phyloP scores from a whole-genome alignment of 2,888 invertebrate genomes.

The Nesidiocoris tenuis region DNA sequence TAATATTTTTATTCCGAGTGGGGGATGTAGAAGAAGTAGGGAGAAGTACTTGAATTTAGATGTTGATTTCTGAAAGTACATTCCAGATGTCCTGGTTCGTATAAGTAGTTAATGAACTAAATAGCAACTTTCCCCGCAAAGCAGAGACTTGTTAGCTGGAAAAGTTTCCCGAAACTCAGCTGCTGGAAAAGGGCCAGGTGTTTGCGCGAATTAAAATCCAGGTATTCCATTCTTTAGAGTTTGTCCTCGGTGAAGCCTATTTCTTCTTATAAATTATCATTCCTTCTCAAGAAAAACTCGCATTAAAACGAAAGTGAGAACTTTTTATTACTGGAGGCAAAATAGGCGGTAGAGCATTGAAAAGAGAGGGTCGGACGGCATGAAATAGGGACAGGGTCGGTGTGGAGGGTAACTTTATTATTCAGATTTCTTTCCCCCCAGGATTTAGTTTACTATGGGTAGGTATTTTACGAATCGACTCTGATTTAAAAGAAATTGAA shows the following conservation, averaged over 20 bases:
- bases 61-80: too few species aligned
- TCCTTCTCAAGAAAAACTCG: constrained; percentile 29
- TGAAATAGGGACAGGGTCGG: neutral
- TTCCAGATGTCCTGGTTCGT: too few species aligned
- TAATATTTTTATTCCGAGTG: too few species aligned
- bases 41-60: too few species aligned
- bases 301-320: constrained; percentile 23
- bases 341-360: neutral
- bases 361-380: neutral
- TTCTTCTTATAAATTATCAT: constrained; percentile 24
- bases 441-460: too few species aligned
- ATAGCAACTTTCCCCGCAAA: neutral
- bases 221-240: neutral
- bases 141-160: neutral
- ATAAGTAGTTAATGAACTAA: too few species aligned
- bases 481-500: too few species aligned
- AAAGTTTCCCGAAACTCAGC: constrained; percentile 4
- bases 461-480: too few species aligned
- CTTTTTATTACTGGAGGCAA: constrained; percentile 15
- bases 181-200: constrained; percentile 16
- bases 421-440: too few species aligned
- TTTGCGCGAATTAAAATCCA: constrained; percentile 31
- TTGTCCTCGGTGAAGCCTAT: too few species aligned
- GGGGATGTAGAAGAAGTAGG: too few species aligned
- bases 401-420: neutral